Conservation (phyloP, 2,888 invertebrate species). For the Drosophila demipolita region DNA sequence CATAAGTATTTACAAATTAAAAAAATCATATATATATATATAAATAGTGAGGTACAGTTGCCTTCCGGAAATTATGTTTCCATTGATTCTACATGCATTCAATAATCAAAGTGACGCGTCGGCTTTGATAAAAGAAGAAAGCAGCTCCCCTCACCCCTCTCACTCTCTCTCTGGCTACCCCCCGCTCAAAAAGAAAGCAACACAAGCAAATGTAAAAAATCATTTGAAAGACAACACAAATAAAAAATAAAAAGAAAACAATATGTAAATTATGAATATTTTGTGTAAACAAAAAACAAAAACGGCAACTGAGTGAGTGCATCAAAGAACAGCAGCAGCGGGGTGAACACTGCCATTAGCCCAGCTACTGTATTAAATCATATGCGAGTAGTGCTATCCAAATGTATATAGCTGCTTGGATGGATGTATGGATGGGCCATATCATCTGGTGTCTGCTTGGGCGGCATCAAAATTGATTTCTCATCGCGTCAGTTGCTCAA, state of each 20-base stretch:
- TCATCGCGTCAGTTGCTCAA: conserved; percentile 70
- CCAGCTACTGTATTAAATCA: conserved; percentile 79
- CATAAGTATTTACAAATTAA: conserved; percentile 13
- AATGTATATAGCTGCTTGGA: not conserved
- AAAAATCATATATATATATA: conserved; percentile 16
- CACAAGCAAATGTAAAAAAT: conserved; percentile 71
- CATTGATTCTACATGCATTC: conserved; percentile 26
- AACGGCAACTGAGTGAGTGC: conserved; percentile 70
- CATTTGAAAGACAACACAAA: conserved; percentile 58
- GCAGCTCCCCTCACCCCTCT: conserved; percentile 3
- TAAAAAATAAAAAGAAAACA: conserved; percentile 49
- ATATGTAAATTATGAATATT: conserved; percentile 78
- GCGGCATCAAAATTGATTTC: conserved; percentile 75
- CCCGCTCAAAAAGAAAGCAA: conserved; percentile 41
- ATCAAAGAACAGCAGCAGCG: conserved; percentile 66
- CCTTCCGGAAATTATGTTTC: conserved; percentile 23
- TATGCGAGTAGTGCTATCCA: conserved; percentile 15
- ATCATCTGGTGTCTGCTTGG: conserved; percentile 71
- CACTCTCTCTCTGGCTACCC: not conserved
- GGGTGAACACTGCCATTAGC: conserved; percentile 58
- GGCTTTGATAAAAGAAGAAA: conserved; percentile 70
- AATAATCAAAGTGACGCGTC: conserved; percentile 48
- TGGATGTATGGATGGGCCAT: conserved; percentile 24
- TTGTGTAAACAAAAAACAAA: conserved; percentile 71
- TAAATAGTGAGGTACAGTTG: conserved; percentile 51